phyloP scores from a whole-genome alignment of 2,113 vertebrate genomes.

The Lepidothrix coronata region DNA sequence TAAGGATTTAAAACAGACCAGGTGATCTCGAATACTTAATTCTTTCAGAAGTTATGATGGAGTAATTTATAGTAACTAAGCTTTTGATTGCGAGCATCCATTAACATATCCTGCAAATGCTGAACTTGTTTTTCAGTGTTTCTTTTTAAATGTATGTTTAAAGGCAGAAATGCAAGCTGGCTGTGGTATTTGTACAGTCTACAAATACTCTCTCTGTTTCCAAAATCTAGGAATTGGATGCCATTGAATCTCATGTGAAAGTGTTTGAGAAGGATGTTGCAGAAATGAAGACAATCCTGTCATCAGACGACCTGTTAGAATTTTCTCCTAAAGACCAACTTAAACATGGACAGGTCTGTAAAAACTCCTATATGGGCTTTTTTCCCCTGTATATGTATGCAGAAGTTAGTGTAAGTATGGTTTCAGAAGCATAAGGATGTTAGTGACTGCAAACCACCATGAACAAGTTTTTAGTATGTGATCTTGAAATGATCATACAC shows the following conservation, averaged over 20 bases:
- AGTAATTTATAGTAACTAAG: neutral
- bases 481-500: neutral
- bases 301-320: conserved; percentile 82
- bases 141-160: neutral
- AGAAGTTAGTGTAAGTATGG: neutral
- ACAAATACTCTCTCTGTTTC: neutral
- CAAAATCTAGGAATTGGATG: conserved; percentile 83
- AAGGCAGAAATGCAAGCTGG: neutral
- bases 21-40: neutral
- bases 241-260: conserved; percentile 86
- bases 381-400: neutral
- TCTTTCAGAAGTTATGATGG: neutral
- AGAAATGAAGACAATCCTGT: conserved; percentile 82
- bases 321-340: conserved; percentile 82
- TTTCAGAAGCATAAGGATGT: neutral
- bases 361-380: neutral
- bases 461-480: neutral
- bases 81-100: neutral
- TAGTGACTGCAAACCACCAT: neutral
- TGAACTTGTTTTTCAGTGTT: neutral
- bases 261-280: conserved; percentile 81
- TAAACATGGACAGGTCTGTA: conserved; percentile 82
- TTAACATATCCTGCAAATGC: neutral
- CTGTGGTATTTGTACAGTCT: neutral
- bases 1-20: neutral